Evolutionary conservation across 2,888 invertebrate genomes (phyloP).

Genomic region (Ochropleura plecta): DNA sequence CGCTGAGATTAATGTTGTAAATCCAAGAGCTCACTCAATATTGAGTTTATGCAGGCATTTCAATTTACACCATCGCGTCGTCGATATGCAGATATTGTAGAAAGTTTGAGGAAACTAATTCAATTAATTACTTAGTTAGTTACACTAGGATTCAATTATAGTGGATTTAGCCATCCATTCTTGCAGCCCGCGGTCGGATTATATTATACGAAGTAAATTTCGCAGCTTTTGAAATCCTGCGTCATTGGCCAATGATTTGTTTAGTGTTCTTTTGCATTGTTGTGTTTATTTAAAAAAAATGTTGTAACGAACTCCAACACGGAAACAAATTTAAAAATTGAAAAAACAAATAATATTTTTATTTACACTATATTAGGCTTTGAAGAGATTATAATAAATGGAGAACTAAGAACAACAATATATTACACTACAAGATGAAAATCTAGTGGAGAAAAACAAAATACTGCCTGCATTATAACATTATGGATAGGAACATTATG

Average conservation of each 20-base stretch:
- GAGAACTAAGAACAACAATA: too few relatives aligned
- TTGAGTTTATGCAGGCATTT: not conserved
- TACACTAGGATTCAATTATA: slow-evolving; percentile 17
- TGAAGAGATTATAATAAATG: too few relatives aligned
- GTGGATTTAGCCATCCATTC: slow-evolving; percentile 19
- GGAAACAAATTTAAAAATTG: too few relatives aligned
- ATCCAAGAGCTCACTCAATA: not conserved
- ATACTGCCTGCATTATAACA: too few relatives aligned
- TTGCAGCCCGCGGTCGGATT: too few relatives aligned
- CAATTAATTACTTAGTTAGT: slow-evolving; percentile 30
- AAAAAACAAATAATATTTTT: not conserved
- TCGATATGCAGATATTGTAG: slow-evolving; percentile 6
- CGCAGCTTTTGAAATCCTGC: not conserved
- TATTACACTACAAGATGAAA: too few relatives aligned
- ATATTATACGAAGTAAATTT: not conserved
- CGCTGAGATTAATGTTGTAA: not conserved
- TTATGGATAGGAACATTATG: too few relatives aligned
- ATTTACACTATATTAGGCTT: too few relatives aligned
- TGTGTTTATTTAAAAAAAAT: not conserved
- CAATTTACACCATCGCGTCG: not conserved
- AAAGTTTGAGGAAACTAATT: slow-evolving; percentile 28
- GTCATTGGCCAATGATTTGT: not conserved
- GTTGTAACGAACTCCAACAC: too few relatives aligned
- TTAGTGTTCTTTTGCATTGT: not conserved
- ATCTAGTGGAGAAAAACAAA: too few relatives aligned